phyloP scores from a whole-genome alignment of 2,888 invertebrate genomes.

The Dryobota labecula region DNA sequence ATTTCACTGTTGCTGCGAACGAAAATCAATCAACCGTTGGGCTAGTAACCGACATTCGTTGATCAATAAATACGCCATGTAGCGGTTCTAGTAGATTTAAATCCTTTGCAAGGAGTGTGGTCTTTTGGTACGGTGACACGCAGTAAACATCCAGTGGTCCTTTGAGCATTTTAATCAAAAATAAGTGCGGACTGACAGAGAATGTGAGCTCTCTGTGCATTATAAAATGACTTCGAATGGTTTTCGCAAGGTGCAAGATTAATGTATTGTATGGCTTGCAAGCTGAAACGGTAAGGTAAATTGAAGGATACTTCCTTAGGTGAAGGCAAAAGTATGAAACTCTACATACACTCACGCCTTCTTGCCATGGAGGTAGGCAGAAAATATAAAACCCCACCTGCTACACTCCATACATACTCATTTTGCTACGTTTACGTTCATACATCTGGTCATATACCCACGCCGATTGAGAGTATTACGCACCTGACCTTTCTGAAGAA shows the following conservation, averaged over 20 bases:
- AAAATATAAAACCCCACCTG: no score
- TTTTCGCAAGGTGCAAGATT: not conserved
- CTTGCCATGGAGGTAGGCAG: no score
- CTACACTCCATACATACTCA: no score
- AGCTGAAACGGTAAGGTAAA: not conserved
- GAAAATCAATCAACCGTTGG: slow-evolving; percentile 55
- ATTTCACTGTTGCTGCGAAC: slow-evolving; percentile 39
- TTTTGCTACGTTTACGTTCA: no score
- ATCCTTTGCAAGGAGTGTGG: slow-evolving; percentile 19
- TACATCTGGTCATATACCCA: no score
- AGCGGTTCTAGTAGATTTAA: slow-evolving; percentile 10
- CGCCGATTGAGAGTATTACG: no score
- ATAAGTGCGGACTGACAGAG: not conserved
- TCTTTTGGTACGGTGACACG: not conserved
- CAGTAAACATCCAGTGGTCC: no score
- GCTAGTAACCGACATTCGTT: slow-evolving; percentile 37
- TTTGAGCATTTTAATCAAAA: slow-evolving; percentile 30
- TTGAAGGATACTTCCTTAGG: no score
- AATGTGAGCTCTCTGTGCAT: not conserved
- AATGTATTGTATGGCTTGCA: not conserved
- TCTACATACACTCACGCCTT: no score
- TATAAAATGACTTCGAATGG: not conserved
- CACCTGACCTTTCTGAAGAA: no score
- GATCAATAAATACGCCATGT: slow-evolving; percentile 28
- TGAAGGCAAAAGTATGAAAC: not conserved